Evolutionary conservation across 64 coral and sea anemone genomes (phyloP).

Genomic region (Pocillopora verrucosa): DNA sequence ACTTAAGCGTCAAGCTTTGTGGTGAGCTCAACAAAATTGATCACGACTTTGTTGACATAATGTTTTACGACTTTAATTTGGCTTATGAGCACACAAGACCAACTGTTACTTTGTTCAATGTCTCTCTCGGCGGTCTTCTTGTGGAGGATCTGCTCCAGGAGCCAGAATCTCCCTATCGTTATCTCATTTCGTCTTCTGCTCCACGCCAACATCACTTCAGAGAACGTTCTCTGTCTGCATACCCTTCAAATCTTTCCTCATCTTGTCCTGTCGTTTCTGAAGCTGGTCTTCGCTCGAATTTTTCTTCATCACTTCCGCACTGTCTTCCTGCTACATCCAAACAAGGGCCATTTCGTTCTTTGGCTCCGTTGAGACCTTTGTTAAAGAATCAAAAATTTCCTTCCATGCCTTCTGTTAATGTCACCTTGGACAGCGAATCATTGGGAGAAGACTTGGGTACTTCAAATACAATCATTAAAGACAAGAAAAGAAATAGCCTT

Average conservation of each 20-base stretch:
- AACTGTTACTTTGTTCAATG: constrained; percentile 69
- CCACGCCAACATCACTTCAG: constrained; percentile 27
- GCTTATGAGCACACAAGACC: constrained; percentile 67
- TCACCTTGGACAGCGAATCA: neutral
- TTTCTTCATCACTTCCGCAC: constrained; percentile 76
- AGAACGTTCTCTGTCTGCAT: constrained; percentile 39
- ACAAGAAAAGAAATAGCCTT: constrained; percentile 71
- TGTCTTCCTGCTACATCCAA: constrained; percentile 63
- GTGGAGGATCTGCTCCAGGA: constrained; percentile 93
- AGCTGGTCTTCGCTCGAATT: constrained; percentile 59
- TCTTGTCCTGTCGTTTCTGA: constrained; percentile 93
- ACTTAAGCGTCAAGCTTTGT: constrained; percentile 89
- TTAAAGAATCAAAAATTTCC: constrained; percentile 70
- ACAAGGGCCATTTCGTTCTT: constrained; percentile 48
- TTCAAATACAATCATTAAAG: constrained; percentile 9
- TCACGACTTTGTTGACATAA: constrained; percentile 88
- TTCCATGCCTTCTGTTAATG: constrained; percentile 56
- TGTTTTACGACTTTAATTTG: constrained; percentile 82
- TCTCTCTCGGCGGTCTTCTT: constrained; percentile 82
- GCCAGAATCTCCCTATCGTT: constrained; percentile 66
- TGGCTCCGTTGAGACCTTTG: constrained; percentile 79
- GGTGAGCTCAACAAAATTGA: constrained; percentile 84
- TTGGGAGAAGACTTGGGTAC: constrained; percentile 34
- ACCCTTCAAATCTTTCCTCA: constrained; percentile 64
- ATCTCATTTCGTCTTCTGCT: constrained; percentile 87